Conservation (phyloP, 2,113 vertebrate genomes). For the Laticauda laticaudata region DNA sequence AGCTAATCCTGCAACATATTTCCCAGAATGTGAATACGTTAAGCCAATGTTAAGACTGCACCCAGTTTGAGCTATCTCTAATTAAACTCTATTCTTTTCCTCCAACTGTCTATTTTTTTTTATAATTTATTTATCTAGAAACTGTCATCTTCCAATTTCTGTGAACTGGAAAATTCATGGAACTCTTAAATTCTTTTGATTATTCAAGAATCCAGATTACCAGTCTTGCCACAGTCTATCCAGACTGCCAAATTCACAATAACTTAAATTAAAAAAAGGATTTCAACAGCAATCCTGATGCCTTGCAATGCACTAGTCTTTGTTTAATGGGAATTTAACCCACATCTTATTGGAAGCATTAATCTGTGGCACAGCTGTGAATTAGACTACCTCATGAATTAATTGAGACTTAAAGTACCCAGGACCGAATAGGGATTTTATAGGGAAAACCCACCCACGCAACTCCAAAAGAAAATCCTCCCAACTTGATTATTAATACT, state of each 20-base stretch:
- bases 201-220: not conserved
- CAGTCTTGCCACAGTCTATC: not conserved
- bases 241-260: not conserved
- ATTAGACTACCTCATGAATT: conserved; percentile 8
- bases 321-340: conserved; percentile 5
- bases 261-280: not conserved
- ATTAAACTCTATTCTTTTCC: not conserved
- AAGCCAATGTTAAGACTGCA: not conserved
- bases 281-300: not conserved
- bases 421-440: not conserved
- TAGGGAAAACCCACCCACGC: not conserved
- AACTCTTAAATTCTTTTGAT: not conserved
- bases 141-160: not conserved
- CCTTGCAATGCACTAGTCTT: not conserved
- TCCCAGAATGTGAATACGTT: not conserved
- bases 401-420: conserved; percentile 1
- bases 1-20: not conserved
- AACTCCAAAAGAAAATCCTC: not conserved
- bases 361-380: not conserved
- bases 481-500: not conserved
- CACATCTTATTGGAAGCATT: conserved; percentile 7
- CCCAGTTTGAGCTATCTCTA: not conserved
- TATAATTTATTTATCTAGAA: not conserved
- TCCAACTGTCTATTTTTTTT: not conserved
- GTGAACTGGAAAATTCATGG: not conserved